Base-by-base conservation (phyloP, 2,113 vertebrate species). In the Silurus meridionalis region DNA sequence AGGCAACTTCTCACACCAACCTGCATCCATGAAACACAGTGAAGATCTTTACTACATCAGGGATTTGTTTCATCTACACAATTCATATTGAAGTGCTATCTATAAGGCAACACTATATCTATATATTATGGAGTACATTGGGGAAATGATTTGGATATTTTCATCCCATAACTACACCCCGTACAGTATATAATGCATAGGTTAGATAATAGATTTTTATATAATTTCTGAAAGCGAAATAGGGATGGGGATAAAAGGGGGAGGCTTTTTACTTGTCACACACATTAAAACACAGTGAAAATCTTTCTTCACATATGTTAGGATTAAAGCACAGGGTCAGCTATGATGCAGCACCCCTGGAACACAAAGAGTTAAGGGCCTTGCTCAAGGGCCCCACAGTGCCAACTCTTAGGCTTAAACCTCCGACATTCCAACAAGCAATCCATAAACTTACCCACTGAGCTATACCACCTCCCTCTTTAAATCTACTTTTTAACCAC, bases 1-100 rank as follows among this genome's bases (percentile, higher is more conserved):
- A 87, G 94, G 93, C 84, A 95, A 95, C 83, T 95, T 93, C 87
- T 95, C 94, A 93, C 94, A 94, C 90, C 95, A 93, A 94, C 95
- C 96, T 97, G 92, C 25, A 55, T 6, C 23, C 63, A 78, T 46
- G 79, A 50, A 11, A 37, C 0, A 5, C 1, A 19, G 7, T 6
- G 23, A 23, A 13, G 83, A 58, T 37, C 75, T 37, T 37, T 21
- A 15, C 60, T 48, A 9, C 7, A 53, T 71, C 58, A 69, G 61
- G 14, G 81, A 48, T 78, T 58, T 25, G 21, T 71, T 78, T 69
- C 55, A 21, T n/a, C 60, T 61, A 63, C 66, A 82, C 48, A 64
- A 46, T 69, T 48, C 10, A 55, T 8, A 58, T 64, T 64, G 13
- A 23, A 50, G 46, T 1, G 14, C 69, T 37, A 60, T 61, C n/a